These are phyloP conservation scores for Papilio helenus DNA, from an alignment of 1,140 invertebrate genomes.

Conservation along the genomic window DNA sequence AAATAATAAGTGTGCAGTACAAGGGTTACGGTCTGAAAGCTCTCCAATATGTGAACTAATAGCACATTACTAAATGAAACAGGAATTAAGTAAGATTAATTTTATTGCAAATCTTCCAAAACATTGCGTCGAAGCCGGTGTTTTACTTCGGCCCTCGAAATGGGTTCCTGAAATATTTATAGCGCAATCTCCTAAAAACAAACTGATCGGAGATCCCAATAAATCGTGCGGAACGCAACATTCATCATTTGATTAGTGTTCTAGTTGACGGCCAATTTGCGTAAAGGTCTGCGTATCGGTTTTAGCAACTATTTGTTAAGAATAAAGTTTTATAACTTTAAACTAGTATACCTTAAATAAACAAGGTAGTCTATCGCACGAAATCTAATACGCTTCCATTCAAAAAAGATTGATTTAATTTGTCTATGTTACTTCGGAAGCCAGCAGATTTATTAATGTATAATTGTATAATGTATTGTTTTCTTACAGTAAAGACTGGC, in stretches of 20 bases:
- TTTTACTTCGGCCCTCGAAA: slow-evolving; percentile 31
- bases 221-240: slow-evolving; percentile 30
- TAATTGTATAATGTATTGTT: too few relatives aligned
- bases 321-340: too few relatives aligned
- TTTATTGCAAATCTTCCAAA: slow-evolving; percentile 31
- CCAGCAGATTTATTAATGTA: too few relatives aligned
- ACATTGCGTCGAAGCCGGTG: slow-evolving; percentile 25
- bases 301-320: too few relatives aligned
- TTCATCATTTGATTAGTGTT: slow-evolving; percentile 36
- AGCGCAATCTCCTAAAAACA: slow-evolving; percentile 37
- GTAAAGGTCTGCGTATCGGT: not conserved
- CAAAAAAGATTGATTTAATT: too few relatives aligned
- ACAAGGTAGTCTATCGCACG: too few relatives aligned
- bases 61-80: slow-evolving; percentile 1
- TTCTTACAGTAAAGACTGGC: too few relatives aligned
- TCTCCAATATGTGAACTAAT: not conserved
- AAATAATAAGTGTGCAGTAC: not conserved
- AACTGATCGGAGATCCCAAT: slow-evolving; percentile 34
- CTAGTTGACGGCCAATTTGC: slow-evolving; percentile 30
- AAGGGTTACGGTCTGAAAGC: not conserved
- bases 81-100: slow-evolving; percentile 27
- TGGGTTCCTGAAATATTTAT: slow-evolving; percentile 39
- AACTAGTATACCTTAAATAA: too few relatives aligned
- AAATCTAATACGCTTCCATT: too few relatives aligned
- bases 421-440: too few relatives aligned